phyloP scores from a whole-genome alignment of 2,797 vertebrate genomes.

The Urophycis tenuis region DNA sequence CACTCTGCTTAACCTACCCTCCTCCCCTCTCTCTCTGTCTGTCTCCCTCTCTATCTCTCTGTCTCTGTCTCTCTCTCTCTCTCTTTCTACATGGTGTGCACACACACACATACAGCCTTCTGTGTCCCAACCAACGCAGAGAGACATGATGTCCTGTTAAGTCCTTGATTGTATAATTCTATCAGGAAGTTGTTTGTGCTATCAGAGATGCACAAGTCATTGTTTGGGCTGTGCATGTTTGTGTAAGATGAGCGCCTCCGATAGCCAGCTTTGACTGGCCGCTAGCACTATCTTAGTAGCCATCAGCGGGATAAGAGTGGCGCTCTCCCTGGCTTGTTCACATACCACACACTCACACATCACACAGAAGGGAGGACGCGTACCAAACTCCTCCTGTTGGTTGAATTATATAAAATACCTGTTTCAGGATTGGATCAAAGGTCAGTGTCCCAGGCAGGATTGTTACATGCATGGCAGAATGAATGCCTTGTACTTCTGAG shows the following conservation, averaged over 20 bases:
- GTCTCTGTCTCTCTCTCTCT: slow-evolving; percentile 9
- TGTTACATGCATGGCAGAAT: slow-evolving; percentile 11
- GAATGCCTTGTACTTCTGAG: slow-evolving; percentile 19
- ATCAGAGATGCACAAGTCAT: slow-evolving; percentile 56
- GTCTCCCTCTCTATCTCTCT: slow-evolving; percentile 9
- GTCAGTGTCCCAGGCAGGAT: slow-evolving; percentile 8
- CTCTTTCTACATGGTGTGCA: slow-evolving; percentile 7
- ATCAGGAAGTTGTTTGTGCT: slow-evolving; percentile 64
- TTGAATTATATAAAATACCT: slow-evolving; percentile 13
- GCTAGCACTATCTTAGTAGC: slow-evolving; percentile 42
- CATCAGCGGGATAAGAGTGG: slow-evolving; percentile 51
- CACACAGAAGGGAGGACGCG: slow-evolving; percentile 3
- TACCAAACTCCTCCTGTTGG: slow-evolving; percentile 16
- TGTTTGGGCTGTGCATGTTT: slow-evolving; percentile 64
- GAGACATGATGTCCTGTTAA: slow-evolving; percentile 58
- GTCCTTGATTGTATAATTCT: slow-evolving; percentile 68
- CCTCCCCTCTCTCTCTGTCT: slow-evolving; percentile 19
- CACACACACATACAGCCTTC: slow-evolving; percentile 22
- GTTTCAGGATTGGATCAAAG: slow-evolving; percentile 14
- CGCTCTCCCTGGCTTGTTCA: slow-evolving; percentile 29
- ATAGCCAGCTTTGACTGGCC: slow-evolving; percentile 51
- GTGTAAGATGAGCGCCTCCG: slow-evolving; percentile 56
- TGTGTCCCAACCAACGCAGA: slow-evolving; percentile 47
- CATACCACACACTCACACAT: slow-evolving; percentile 14
- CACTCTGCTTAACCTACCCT: slow-evolving; percentile 23